Evolutionary conservation across 2,113 vertebrate genomes (phyloP).

Genomic region (Turnix velox): DNA sequence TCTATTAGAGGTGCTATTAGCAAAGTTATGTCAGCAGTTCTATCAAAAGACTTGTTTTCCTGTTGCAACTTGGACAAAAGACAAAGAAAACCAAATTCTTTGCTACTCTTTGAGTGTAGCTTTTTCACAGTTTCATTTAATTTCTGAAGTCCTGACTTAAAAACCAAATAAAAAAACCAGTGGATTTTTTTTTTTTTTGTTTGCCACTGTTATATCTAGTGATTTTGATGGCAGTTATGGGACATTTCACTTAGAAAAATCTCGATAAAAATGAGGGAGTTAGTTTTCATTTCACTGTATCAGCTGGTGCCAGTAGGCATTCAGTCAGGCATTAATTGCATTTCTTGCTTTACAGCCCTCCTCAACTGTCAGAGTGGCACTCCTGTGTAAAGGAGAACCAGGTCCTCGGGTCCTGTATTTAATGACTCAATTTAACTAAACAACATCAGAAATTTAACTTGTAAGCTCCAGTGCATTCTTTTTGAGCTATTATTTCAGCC

Average conservation of each 20-base stretch:
- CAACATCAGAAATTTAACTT: background rate
- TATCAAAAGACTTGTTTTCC: constrained; percentile 36
- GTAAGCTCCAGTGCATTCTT: background rate
- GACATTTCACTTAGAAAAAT: background rate
- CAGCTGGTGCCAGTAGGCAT: background rate
- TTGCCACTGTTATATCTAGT: background rate
- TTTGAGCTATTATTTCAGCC: background rate
- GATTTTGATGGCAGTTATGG: background rate
- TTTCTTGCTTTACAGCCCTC: background rate
- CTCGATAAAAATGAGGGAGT: background rate
- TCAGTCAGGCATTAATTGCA: background rate
- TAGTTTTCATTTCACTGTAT: background rate
- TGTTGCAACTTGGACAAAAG: background rate
- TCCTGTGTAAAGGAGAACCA: background rate
- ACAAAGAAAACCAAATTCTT: background rate
- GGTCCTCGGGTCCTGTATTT: background rate
- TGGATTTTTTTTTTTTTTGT: background rate
- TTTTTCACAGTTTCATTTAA: background rate
- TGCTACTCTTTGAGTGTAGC: background rate
- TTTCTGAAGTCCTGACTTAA: background rate
- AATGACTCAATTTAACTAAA: background rate
- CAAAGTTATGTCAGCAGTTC: constrained; percentile 46
- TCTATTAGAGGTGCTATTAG: background rate
- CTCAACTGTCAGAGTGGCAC: background rate
- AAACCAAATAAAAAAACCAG: background rate